Evolutionary conservation across 2,888 invertebrate genomes (phyloP).

Genomic region (Abrostola triplasia): DNA sequence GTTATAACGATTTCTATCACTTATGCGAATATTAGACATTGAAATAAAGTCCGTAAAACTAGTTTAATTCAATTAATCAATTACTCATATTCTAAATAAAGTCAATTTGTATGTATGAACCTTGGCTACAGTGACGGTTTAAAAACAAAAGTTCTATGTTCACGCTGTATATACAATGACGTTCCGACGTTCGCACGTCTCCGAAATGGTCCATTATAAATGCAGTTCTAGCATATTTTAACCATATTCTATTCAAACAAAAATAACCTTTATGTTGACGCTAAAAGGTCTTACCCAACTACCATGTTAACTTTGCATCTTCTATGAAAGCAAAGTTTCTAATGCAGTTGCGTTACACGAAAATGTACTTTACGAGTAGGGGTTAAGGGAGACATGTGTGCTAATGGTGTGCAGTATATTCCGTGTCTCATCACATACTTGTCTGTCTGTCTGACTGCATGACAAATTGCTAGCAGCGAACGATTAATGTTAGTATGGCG

Average conservation of each 20-base stretch:
- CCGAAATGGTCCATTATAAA: slow-evolving; percentile 50
- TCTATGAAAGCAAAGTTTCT: slow-evolving; percentile 14
- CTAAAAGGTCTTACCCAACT: slow-evolving; percentile 16
- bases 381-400: slow-evolving; percentile 7
- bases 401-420: slow-evolving; percentile 27
- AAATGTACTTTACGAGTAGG: slow-evolving; percentile 29
- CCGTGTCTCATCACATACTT: slow-evolving; percentile 54
- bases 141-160: slow-evolving; percentile 10
- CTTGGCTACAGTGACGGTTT: background rate
- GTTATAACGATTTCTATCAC: no score
- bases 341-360: slow-evolving; percentile 24
- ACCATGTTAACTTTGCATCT: slow-evolving; percentile 22
- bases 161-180: slow-evolving; percentile 25
- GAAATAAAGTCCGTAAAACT: no score
- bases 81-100: no score
- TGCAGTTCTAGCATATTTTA: slow-evolving; percentile 47
- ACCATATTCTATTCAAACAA: slow-evolving; percentile 16
- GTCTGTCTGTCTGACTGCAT: slow-evolving; percentile 75
- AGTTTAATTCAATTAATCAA: no score
- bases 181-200: slow-evolving; percentile 37
- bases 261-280: slow-evolving; percentile 15
- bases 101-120: background rate
- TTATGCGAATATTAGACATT: no score
- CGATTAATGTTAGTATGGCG: slow-evolving; percentile 79
- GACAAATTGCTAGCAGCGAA: slow-evolving; percentile 77